Evolutionary conservation across 2,888 invertebrate genomes (phyloP).

Genomic region (Zeuzera pyrina): DNA sequence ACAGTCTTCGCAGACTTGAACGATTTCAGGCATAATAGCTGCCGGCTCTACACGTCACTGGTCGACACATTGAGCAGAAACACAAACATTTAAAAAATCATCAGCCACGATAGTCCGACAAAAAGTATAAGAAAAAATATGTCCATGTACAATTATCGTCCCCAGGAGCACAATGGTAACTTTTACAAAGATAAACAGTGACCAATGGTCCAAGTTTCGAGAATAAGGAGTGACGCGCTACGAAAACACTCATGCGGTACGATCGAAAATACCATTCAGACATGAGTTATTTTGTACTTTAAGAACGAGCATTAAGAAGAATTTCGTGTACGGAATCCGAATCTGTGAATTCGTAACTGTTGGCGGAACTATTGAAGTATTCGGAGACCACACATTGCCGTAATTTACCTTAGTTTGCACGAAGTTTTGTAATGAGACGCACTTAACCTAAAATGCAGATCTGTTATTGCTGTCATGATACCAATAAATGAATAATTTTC

Average conservation of each 20-base stretch:
- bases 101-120: conserved; percentile 43
- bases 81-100: conserved; percentile 67
- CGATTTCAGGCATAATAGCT: conserved; percentile 47
- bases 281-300: conserved; percentile 14
- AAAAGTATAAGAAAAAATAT: too few relatives aligned
- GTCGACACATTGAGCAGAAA: conserved; percentile 64
- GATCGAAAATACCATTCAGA: conserved; percentile 19
- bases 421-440: too few relatives aligned
- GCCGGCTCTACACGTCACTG: conserved; percentile 53
- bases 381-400: too few relatives aligned
- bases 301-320: conserved; percentile 12
- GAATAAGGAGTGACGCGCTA: conserved; percentile 30
- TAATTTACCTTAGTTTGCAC: too few relatives aligned
- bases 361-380: too few relatives aligned
- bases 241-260: conserved; percentile 30
- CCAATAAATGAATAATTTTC: too few relatives aligned
- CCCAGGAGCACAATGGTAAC: conserved; percentile 46
- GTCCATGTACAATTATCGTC: conserved; percentile 45
- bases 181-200: conserved; percentile 55
- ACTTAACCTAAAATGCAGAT: too few relatives aligned
- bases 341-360: not conserved
- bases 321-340: conserved; percentile 19
- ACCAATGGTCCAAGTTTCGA: conserved; percentile 27
- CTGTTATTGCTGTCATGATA: too few relatives aligned
- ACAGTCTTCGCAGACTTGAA: conserved; percentile 39